Conservation (phyloP, 2,113 vertebrate genomes). For the Hypanus sabinus region DNA sequence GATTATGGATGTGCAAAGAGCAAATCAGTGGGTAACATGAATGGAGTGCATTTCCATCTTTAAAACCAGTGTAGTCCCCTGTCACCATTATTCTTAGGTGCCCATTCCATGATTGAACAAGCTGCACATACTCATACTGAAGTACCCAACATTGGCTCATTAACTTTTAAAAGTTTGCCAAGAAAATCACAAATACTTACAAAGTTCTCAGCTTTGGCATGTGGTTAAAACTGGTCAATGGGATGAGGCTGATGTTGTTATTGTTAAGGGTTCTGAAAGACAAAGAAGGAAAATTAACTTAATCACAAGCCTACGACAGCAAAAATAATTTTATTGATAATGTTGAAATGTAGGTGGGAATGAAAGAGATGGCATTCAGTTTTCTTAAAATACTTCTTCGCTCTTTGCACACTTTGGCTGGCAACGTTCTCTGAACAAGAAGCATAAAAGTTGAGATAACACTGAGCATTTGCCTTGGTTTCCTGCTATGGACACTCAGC, state of each 20-base stretch:
- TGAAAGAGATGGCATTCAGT: not conserved
- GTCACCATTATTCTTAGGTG: not conserved
- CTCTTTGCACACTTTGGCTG: not conserved
- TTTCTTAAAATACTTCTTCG: not conserved
- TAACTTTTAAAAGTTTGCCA: not conserved
- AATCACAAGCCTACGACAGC: no score
- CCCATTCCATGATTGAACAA: not conserved
- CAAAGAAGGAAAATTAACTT: constrained; percentile 28
- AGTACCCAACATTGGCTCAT: not conserved
- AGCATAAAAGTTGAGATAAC: not conserved
- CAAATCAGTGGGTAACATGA: no score
- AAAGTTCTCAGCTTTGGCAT: constrained; percentile 98
- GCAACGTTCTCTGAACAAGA: not conserved
- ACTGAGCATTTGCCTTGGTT: not conserved
- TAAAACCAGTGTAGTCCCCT: not conserved
- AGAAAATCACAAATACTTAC: constrained; percentile 66
- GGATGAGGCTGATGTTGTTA: constrained; percentile 97
- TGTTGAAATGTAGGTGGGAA: not conserved
- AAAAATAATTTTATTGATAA: not conserved
- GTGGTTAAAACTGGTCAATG: constrained; percentile 97
- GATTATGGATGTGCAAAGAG: no score
- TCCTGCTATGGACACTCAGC: not conserved
- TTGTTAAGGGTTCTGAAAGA: constrained; percentile 90
- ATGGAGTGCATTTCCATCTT: not conserved
- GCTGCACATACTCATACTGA: not conserved